Conservation (phyloP, 1,140 invertebrate genomes). For the Paramacrobiotus metropolitanus region DNA sequence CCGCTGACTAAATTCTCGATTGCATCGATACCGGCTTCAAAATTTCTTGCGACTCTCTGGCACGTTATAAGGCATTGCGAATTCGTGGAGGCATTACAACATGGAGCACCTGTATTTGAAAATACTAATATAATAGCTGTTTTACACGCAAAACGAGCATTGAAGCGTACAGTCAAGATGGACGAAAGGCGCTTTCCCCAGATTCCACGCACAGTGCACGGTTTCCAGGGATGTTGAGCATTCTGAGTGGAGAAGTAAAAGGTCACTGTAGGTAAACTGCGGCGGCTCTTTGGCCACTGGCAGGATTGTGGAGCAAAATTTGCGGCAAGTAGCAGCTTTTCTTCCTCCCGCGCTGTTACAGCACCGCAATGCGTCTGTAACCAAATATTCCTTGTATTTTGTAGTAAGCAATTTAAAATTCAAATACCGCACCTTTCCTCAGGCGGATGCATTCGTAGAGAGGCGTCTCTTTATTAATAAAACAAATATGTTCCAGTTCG, state of each 20-base stretch:
- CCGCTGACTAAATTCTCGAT: neutral
- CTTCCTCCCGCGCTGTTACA: neutral
- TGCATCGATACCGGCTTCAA: neutral
- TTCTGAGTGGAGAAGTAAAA: neutral
- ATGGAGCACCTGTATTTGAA: no score
- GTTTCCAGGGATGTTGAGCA: neutral
- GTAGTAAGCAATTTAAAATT: neutral
- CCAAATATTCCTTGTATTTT: neutral
- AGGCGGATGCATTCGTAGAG: neutral
- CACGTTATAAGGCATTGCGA: neutral
- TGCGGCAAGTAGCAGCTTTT: no score
- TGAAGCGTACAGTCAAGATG: neutral
- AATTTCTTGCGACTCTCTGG: neutral
- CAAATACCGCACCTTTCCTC: neutral
- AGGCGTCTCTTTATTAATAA: neutral
- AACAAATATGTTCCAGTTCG: slow-evolving; percentile 1
- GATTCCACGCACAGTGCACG: neutral
- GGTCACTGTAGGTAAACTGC: neutral
- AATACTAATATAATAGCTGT: no score
- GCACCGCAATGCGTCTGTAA: neutral
- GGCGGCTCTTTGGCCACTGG: neutral
- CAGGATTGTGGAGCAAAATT: neutral
- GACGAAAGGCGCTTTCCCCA: neutral
- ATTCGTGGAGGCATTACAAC: neutral
- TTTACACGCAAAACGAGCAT: no score